Percentiles rank a stretch among this genome's conserved stretches.
Evolutionary conservation across 2,888 invertebrate genomes (phyloP).

Genomic region (Brachylomia viminalis): DNA sequence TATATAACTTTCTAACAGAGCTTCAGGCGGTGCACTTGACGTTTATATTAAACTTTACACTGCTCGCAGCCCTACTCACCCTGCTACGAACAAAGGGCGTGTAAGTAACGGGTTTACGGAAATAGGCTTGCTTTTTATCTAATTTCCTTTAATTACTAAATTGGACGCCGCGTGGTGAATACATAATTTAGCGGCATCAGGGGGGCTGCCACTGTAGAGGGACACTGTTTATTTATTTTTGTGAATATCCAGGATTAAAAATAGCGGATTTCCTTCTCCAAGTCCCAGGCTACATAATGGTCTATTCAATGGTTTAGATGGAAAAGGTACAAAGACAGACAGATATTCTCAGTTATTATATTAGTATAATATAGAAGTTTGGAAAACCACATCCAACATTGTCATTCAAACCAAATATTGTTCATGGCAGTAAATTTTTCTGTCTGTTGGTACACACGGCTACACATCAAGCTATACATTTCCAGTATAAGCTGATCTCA

Average conservation of each 20-base stretch:
- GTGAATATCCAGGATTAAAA: background rate
- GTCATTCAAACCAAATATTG: constrained; percentile 23
- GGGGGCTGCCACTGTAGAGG: background rate
- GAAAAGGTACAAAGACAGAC: background rate
- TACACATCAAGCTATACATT: too few species aligned
- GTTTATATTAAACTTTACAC: constrained; percentile 43
- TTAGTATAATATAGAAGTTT: background rate
- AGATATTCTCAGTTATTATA: background rate
- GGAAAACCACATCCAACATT: constrained; percentile 10
- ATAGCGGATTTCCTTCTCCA: background rate
- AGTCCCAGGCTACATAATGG: background rate
- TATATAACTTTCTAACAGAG: constrained; percentile 39
- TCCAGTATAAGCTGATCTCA: too few species aligned
- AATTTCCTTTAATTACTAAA: constrained; percentile 46
- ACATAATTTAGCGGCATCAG: constrained; percentile 39
- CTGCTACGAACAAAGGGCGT: constrained; percentile 24
- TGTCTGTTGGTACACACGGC: too few species aligned
- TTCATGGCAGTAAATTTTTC: constrained; percentile 2
- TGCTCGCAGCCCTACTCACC: constrained; percentile 14
- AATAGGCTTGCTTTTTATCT: constrained; percentile 40
- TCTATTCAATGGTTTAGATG: background rate
- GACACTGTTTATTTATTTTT: constrained; percentile 38
- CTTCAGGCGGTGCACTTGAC: constrained; percentile 50
- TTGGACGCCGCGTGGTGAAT: constrained; percentile 49
- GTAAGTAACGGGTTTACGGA: constrained; percentile 14